Percentiles rank a stretch among this genome's conserved stretches.
Conservation (phyloP, 2,797 vertebrate genomes). For the Poecile montanus region DNA sequence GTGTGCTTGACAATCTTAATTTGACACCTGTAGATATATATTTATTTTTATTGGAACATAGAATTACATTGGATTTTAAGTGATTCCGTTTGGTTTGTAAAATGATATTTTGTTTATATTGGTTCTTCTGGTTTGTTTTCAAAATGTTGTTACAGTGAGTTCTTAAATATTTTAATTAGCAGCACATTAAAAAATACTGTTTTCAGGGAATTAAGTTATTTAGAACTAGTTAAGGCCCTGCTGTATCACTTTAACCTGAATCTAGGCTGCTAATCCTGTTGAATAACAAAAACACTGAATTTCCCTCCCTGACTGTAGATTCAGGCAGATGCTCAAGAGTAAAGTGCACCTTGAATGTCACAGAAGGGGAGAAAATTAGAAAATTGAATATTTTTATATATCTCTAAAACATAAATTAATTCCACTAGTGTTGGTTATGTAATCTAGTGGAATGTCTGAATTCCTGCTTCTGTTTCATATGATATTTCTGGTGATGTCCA, state of each 20-base stretch:
- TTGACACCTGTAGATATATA: conserved; percentile 56
- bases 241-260: conserved; percentile 54
- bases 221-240: conserved; percentile 33
- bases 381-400: background rate
- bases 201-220: conserved; percentile 56
- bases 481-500: background rate
- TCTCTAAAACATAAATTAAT: background rate
- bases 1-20: conserved; percentile 31
- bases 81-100: conserved; percentile 60
- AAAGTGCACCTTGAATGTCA: background rate
- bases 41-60: conserved; percentile 59
- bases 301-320: background rate
- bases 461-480: background rate
- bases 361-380: background rate
- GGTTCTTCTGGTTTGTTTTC: conserved; percentile 58
- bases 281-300: conserved; percentile 57
- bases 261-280: conserved; percentile 52
- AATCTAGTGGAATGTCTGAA: background rate
- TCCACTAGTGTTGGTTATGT: background rate
- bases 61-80: conserved; percentile 59
- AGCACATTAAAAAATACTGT: conserved; percentile 58
- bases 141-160: conserved; percentile 63
- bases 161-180: conserved; percentile 70
- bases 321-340: background rate
- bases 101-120: conserved; percentile 60